These are phyloP conservation scores for Xiphorhynchus elegans DNA, from an alignment of 2,113 vertebrate genomes.

Conservation along the genomic window DNA sequence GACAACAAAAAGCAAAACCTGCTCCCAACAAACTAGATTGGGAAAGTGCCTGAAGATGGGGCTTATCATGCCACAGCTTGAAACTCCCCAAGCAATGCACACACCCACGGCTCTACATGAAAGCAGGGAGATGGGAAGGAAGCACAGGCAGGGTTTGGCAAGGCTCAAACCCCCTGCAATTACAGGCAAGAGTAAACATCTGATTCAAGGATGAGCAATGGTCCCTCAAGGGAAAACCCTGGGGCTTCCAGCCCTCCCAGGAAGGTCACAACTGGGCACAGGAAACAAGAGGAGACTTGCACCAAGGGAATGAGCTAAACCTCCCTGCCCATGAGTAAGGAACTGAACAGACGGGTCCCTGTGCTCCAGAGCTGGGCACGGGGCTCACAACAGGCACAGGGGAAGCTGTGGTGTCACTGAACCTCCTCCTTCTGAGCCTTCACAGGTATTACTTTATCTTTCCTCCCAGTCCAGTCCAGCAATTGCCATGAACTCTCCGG, in stretches of 20 bases:
- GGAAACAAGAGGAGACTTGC: conserved; percentile 61
- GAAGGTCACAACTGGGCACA: conserved; percentile 52
- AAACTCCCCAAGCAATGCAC: conserved; percentile 48
- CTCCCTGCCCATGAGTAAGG: background rate
- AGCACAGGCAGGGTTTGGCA: conserved; percentile 47
- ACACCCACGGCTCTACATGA: conserved; percentile 67
- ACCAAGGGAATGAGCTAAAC: conserved; percentile 44
- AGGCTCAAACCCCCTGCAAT: conserved; percentile 44
- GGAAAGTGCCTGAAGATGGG: conserved; percentile 49
- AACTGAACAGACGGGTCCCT: conserved; percentile 10
- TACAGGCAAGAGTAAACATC: conserved; percentile 66
- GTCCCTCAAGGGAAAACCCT: conserved; percentile 43
- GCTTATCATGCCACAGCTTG: conserved; percentile 57
- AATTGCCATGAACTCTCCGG: background rate
- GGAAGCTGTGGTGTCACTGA: background rate
- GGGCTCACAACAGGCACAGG: background rate
- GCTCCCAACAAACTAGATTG: conserved; percentile 34
- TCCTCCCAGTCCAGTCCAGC: background rate
- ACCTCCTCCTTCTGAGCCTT: background rate
- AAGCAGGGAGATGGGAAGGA: conserved; percentile 58
- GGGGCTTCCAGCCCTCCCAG: conserved; percentile 55
- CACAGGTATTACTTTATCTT: background rate
- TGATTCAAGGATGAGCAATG: conserved; percentile 63
- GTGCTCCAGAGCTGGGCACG: background rate
- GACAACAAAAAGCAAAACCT: conserved; percentile 27